These are phyloP conservation scores for Rhagonycha fulva DNA, from an alignment of 2,888 invertebrate species.

Conservation along the genomic window DNA sequence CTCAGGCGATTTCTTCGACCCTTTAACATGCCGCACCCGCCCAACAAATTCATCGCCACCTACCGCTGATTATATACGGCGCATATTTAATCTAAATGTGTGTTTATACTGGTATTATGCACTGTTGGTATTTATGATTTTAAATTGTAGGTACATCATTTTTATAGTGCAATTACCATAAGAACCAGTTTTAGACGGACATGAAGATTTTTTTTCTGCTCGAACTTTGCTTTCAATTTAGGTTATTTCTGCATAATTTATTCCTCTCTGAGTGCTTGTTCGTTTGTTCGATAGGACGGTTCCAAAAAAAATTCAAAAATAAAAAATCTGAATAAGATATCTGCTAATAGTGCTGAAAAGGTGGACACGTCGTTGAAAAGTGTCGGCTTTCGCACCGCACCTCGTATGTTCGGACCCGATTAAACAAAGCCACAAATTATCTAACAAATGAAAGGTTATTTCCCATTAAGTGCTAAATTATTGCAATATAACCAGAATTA, in stretches of 20 bases:
- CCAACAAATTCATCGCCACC: slow-evolving; percentile 30
- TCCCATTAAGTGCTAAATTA: slow-evolving; percentile 28
- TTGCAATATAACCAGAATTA: slow-evolving; percentile 46
- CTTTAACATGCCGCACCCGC: slow-evolving; percentile 28
- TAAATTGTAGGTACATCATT: slow-evolving; percentile 9
- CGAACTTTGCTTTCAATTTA: not conserved
- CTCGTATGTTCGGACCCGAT: not conserved
- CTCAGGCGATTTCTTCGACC: slow-evolving; percentile 21
- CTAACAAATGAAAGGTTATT: slow-evolving; percentile 23
- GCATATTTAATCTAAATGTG: slow-evolving; percentile 12
- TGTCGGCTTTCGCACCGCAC: not conserved
- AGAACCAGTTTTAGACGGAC: not conserved
- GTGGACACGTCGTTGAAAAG: not conserved
- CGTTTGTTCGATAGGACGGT: not conserved
- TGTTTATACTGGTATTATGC: slow-evolving; percentile 17
- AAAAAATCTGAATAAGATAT: not conserved
- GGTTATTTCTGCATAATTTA: not conserved
- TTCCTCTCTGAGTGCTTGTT: not conserved
- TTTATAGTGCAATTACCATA: not conserved
- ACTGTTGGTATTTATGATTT: slow-evolving; percentile 20
- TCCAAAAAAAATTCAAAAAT: too few relatives aligned
- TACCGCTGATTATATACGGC: slow-evolving; percentile 24
- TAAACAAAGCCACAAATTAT: not conserved
- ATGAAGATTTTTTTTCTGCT: not conserved
- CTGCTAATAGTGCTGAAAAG: not conserved